These are phyloP conservation scores for Geotrypetes seraphini DNA, from an alignment of 2,797 vertebrate species.

Conservation along the genomic window DNA sequence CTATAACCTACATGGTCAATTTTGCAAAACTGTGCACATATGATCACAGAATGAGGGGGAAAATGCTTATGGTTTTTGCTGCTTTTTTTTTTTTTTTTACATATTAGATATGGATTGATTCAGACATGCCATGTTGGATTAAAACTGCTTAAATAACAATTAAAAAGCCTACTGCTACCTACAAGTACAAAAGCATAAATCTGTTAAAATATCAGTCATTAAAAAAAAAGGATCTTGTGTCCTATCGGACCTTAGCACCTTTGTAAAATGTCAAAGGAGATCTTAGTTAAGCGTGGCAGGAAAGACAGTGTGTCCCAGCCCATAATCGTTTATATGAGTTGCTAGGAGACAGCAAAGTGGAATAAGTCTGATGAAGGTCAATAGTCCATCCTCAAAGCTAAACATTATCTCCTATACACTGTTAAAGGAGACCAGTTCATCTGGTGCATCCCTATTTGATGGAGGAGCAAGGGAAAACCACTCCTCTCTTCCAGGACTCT, in stretches of 20 bases:
- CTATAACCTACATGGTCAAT: too few species aligned
- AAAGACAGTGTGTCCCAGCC: conserved; percentile 28
- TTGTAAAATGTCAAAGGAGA: conserved; percentile 46
- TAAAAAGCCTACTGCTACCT: conserved; percentile 25
- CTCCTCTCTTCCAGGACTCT: background rate
- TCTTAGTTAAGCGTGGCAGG: conserved; percentile 34
- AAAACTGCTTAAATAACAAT: conserved; percentile 26
- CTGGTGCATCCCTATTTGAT: background rate
- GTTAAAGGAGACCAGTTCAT: background rate
- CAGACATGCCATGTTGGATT: conserved; percentile 15
- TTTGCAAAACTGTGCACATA: too few species aligned
- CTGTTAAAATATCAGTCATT: conserved; percentile 48
- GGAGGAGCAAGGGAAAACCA: background rate
- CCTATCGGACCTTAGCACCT: conserved; percentile 62
- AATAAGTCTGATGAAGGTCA: background rate
- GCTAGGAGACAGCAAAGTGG: conserved; percentile 24
- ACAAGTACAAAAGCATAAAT: conserved; percentile 46
- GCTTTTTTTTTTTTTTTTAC: too few species aligned
- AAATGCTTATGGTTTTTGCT: too few species aligned
- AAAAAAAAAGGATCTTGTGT: conserved; percentile 25
- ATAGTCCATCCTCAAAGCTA: too few species aligned
- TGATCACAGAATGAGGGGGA: too few species aligned
- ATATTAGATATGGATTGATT: conserved; percentile 1
- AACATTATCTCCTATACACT: background rate
- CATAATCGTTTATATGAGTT: conserved; percentile 20